Conservation (phyloP, 2,888 invertebrate species). For the Muschampia plurimacula region DNA sequence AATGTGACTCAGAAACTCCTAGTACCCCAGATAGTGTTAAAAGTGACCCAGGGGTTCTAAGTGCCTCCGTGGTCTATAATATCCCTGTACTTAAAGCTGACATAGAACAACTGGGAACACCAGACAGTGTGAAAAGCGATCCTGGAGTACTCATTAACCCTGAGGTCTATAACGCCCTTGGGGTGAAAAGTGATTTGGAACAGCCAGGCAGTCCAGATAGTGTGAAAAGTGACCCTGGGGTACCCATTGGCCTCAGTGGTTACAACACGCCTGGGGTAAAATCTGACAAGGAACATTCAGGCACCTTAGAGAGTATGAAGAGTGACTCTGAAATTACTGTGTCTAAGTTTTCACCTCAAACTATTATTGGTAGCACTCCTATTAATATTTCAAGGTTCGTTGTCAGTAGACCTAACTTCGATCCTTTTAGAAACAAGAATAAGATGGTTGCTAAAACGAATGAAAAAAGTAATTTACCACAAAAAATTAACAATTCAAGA, state of each 20-base stretch:
- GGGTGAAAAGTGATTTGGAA: not conserved
- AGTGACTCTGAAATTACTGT: constrained; percentile 25
- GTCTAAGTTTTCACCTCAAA: not conserved
- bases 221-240: constrained; percentile 1
- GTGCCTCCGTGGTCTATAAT: not conserved
- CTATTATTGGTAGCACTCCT: not conserved
- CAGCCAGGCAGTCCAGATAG: not conserved
- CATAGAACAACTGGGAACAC: constrained; percentile 11
- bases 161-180: not conserved
- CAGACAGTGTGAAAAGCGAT: not conserved
- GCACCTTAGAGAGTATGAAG: not conserved
- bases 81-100: not conserved
- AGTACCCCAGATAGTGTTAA: constrained; percentile 30
- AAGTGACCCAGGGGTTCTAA: constrained; percentile 19
- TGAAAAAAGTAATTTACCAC: not conserved
- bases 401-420: constrained; percentile 14
- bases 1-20: not conserved
- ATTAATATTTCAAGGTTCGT: constrained; percentile 21
- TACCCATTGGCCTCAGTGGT: not conserved
- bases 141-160: not conserved
- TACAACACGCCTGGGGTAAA: not conserved
- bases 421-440: constrained; percentile 9
- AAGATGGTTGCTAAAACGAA: not conserved
- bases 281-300: not conserved
- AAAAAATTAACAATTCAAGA: constrained; percentile 20